These are phyloP conservation scores for Protomyctophum bolini DNA, from an alignment of 2,113 vertebrate species.

Conservation along the genomic window DNA sequence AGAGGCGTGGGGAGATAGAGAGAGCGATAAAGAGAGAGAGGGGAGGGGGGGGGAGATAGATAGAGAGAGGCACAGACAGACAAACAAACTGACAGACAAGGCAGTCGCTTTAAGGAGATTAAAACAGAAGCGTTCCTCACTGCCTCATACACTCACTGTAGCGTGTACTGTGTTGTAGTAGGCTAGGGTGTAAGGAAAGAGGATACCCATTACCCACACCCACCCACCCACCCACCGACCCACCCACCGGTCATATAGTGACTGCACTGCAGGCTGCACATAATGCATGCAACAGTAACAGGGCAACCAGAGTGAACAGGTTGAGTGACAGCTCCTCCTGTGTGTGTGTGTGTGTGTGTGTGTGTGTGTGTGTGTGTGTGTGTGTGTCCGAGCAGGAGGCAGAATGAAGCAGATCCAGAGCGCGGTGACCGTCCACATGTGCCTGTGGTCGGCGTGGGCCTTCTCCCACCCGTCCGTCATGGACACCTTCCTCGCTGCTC, in stretches of 20 bases:
- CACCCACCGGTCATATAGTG: not conserved
- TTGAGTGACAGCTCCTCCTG: not conserved
- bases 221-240: slow-evolving; percentile 36
- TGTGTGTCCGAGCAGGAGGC: slow-evolving; percentile 30
- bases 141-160: not conserved
- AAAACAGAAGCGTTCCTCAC: not conserved
- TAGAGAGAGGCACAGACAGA: slow-evolving; percentile 34
- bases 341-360: not conserved
- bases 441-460: slow-evolving; percentile 78
- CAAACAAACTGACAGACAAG: slow-evolving; percentile 15
- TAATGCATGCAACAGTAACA: slow-evolving; percentile 26
- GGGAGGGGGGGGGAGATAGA: slow-evolving; percentile 29
- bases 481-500: slow-evolving; percentile 80
- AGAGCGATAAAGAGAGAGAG: slow-evolving; percentile 18
- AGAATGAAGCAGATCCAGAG: slow-evolving; percentile 79
- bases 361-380: not conserved
- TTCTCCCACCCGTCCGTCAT: slow-evolving; percentile 72
- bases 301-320: slow-evolving; percentile 13
- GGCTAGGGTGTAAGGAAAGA: slow-evolving; percentile 19
- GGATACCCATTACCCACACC: slow-evolving; percentile 26
- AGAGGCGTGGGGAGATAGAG: slow-evolving; percentile 30
- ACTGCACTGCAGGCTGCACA: slow-evolving; percentile 40
- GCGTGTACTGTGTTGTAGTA: no score
- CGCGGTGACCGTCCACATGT: slow-evolving; percentile 82
- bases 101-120: slow-evolving; percentile 37